Base-by-base conservation (phyloP, 1,140 invertebrate genomes). In the Anastrepha ludens region DNA sequence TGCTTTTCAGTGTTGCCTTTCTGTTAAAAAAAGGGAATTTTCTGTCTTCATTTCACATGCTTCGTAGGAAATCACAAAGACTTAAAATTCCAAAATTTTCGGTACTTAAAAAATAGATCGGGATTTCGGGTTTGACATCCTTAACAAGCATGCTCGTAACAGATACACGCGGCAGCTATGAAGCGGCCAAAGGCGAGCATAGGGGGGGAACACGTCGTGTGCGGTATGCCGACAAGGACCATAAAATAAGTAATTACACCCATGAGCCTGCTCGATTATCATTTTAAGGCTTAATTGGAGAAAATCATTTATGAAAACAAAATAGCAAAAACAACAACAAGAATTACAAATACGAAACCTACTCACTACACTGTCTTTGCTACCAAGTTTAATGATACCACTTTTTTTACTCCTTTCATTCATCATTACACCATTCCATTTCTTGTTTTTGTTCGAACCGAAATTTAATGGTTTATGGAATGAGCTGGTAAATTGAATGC, bases 241-340 rank as follows among this genome's bases (percentile, higher is more conserved):
- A 87, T 90, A 90, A 92, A 92, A 89, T 92, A 92, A 92, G 91
- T 92, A 92, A 92, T 92, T 92, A 92, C 65, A 90, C 91, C 91
- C 91, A 92, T 92, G 91, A 92, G 91, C 91, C 91, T 91, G 91
- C 91, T 92, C 90, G 92, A 92, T 92, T 92, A 92, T 92, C 91
- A 90, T 90, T 92, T 74, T 88, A 91, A 88, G 89, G 91, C 89
- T 89, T 92, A 92, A 92, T 92, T 92, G 91, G 90, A 89, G 90
- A 89, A 74, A 87, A 87, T 87, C 64, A 87, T 67, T 87, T 64
- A 87, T 65, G 85, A 86, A 86, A 86, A 86, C 58, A 86, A 29
- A 50, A n/a, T 47, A 74, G 5, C 67, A 62, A 62, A 13, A 81
- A 55, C 11, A 81, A 17, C 74, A 29, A 55, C 74, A 81, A 55